Percentiles rank a stretch among this genome's conserved stretches.
phyloP scores from a whole-genome alignment of 2,888 invertebrate genomes.

The Plutella xylostella region DNA sequence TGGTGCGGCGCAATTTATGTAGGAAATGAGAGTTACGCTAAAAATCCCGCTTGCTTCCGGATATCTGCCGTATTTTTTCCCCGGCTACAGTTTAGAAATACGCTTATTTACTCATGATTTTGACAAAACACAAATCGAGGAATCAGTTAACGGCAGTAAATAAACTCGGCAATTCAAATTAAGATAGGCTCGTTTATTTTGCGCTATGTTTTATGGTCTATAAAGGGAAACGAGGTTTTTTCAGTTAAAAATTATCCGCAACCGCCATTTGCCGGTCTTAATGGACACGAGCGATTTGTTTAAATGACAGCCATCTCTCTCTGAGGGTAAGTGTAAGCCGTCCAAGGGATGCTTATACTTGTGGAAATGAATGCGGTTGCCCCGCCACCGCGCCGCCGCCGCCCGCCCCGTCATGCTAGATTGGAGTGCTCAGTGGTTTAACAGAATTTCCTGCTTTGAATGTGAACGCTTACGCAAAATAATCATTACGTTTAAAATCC shows the following conservation, averaged over 20 bases:
- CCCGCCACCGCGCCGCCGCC: too few relatives aligned
- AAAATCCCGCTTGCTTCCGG: too few relatives aligned
- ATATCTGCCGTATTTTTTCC: too few relatives aligned
- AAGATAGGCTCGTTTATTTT: neutral
- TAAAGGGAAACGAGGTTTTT: neutral
- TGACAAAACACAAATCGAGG: too few relatives aligned
- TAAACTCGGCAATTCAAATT: neutral
- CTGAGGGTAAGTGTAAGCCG: neutral
- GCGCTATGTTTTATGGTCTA: neutral
- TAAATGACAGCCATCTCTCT: constrained; percentile 7
- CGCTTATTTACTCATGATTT: too few relatives aligned
- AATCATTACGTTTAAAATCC: neutral
- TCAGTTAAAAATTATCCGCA: neutral
- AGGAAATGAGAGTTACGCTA: too few relatives aligned
- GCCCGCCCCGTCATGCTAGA: neutral
- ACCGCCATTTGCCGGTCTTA: neutral
- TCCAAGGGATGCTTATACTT: too few relatives aligned
- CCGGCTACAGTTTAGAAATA: too few relatives aligned
- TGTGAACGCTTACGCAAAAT: neutral
- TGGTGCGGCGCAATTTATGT: neutral
- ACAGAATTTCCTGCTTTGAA: neutral
- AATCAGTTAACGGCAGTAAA: neutral
- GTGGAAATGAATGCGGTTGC: too few relatives aligned
- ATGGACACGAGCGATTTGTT: constrained; percentile 8
- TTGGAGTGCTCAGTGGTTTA: neutral